phyloP scores from a whole-genome alignment of 2,888 invertebrate genomes.

The Hymenopus coronatus region DNA sequence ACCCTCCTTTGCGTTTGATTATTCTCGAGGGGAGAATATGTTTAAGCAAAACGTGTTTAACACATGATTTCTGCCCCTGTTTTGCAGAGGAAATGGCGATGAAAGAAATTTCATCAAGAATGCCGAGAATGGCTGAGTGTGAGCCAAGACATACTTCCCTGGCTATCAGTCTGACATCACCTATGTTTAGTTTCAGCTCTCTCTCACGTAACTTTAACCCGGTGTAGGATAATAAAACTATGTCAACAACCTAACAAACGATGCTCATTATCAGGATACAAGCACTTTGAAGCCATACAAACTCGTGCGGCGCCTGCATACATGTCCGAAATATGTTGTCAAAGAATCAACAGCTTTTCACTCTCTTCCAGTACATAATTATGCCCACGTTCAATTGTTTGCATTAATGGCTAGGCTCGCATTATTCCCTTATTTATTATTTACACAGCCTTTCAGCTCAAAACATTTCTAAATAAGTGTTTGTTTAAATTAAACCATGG shows the following conservation, averaged over 20 bases:
- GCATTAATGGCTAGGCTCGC: too few species aligned
- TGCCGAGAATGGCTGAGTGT: not conserved
- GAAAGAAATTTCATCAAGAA: not conserved
- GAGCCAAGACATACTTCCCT: not conserved
- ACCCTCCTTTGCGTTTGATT: not conserved
- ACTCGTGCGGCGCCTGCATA: not conserved
- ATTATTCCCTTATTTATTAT: too few species aligned
- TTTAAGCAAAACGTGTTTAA: slow-evolving; percentile 3
- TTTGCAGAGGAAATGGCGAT: not conserved
- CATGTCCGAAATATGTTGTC: too few species aligned
- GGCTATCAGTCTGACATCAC: not conserved
- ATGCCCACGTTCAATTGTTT: too few species aligned
- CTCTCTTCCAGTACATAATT: too few species aligned
- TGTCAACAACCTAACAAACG: not conserved
- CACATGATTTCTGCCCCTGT: slow-evolving; percentile 8
- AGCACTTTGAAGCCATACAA: not conserved
- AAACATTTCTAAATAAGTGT: too few species aligned
- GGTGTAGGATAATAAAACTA: not conserved
- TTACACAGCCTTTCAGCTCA: too few species aligned
- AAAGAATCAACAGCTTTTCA: too few species aligned
- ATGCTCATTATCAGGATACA: not conserved
- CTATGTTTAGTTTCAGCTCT: not conserved
- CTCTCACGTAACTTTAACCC: not conserved
- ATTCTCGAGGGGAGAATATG: not conserved
- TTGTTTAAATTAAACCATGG: too few species aligned